phyloP scores from a whole-genome alignment of 2,797 vertebrate genomes.

The Rallus crepitans region DNA sequence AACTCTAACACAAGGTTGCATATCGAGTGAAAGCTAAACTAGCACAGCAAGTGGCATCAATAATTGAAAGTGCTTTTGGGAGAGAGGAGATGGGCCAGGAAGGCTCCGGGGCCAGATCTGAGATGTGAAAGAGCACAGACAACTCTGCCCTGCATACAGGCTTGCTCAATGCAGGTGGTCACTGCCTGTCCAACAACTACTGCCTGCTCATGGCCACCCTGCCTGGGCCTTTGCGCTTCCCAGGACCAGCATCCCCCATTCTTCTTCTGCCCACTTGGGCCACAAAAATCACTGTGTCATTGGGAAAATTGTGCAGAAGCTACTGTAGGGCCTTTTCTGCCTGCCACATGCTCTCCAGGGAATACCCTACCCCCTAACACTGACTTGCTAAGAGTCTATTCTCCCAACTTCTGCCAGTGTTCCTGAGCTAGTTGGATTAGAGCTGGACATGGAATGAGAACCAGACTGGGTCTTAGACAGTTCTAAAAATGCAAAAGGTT shows the following conservation, averaged over 20 bases:
- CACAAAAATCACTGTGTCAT: background rate
- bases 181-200: background rate
- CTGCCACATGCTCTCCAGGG: background rate
- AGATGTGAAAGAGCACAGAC: background rate
- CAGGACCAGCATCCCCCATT: background rate
- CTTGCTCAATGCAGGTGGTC: background rate
- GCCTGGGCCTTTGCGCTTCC: background rate
- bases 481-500: background rate
- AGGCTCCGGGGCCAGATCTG: background rate
- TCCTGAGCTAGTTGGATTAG: background rate
- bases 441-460: background rate
- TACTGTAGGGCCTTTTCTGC: background rate
- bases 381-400: background rate
- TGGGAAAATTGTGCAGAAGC: background rate
- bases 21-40: background rate
- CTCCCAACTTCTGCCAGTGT: background rate
- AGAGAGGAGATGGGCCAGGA: background rate
- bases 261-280: background rate
- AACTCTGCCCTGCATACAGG: background rate
- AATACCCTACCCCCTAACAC: background rate
- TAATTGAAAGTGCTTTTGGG: slow-evolving; percentile 28
- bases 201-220: background rate
- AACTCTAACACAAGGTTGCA: slow-evolving; percentile 39
- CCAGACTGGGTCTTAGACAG: background rate
- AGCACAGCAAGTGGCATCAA: slow-evolving; percentile 40